Base-by-base conservation (phyloP, 2,888 invertebrate genomes). In the Parnassius glacialis region DNA sequence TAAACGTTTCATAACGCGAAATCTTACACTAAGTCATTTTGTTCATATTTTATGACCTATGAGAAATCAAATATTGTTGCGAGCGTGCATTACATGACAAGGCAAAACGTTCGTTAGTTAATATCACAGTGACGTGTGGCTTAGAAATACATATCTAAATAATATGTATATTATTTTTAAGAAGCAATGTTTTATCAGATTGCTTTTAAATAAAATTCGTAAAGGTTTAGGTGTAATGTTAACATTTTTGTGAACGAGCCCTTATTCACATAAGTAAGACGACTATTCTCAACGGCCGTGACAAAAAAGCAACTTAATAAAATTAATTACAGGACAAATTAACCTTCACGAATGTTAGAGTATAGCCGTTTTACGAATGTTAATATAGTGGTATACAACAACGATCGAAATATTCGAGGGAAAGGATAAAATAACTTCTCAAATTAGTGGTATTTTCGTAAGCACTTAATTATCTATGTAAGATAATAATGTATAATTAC, bases 121-220 rank as follows among this genome's bases (percentile, higher is more conserved):
- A 75, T 80, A 84, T 83, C 84, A 84, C 82, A 84, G 83, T 73
- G 70, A 73, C 67, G 73, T 73, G 67, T 74, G 73, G 70, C 68
- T 70, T 65, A 64, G 61, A 56, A 63, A 67, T 61, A 64, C 43
- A 53, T 11, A 58, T 44, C 11, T 52, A 60, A 54, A 54, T 59
- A 20, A 59, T 47, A 59, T 51, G 12, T 60, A 7, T 12, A 7
- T 45, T n/a, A 5, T 11, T 12, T 25, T 25, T 12, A 10, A 25
- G 25, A 11, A 50, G 16, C 1, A 10, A 16, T 3, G 1, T 16
- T 9, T 3, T 50, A 16, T 16, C 50, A 20, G 10, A 50, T 10
- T 50, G 13, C 13, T 9, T 13, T 13, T 10, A 25, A 25, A 51
- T 10, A 9, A 20, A 25, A 25, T 25, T 51, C 11, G 11, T 25